These are phyloP conservation scores for Andrena cerasifolii DNA, from an alignment of 1,140 invertebrate genomes.

Conservation along the genomic window DNA sequence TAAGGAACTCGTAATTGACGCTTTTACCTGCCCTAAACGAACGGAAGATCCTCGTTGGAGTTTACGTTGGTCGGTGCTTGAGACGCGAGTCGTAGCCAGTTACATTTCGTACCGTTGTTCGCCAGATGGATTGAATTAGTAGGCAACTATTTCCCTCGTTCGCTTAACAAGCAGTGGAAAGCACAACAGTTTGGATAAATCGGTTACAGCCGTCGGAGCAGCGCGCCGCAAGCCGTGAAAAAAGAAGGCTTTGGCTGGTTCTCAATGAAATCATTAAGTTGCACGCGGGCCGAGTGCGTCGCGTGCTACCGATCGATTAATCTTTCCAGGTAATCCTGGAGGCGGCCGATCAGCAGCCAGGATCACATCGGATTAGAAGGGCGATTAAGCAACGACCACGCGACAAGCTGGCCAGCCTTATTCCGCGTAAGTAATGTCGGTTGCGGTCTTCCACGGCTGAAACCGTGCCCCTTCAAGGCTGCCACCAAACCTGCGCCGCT, in stretches of 20 bases:
- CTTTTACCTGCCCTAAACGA: background rate
- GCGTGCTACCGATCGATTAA: conserved; percentile 53
- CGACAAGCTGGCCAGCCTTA: conserved; percentile 39
- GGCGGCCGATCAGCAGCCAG: conserved; percentile 32
- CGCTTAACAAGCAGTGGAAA: too few species aligned
- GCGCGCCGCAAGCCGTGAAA: background rate
- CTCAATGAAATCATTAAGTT: conserved; percentile 14
- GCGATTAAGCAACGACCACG: conserved; percentile 52
- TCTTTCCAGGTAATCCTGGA: conserved; percentile 43
- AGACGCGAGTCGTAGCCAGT: too few species aligned
- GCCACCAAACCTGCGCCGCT: background rate
- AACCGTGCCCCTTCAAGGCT: background rate
- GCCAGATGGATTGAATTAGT: too few species aligned
- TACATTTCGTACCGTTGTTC: too few species aligned
- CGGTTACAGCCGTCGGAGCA: background rate
- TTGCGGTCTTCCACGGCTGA: background rate
- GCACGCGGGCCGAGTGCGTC: background rate
- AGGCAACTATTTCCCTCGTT: too few species aligned
- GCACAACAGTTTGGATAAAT: too few species aligned
- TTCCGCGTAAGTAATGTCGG: conserved; percentile 30
- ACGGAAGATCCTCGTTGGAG: too few species aligned
- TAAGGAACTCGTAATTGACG: background rate
- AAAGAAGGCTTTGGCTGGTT: background rate
- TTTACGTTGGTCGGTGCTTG: too few species aligned
- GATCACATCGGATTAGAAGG: conserved; percentile 50